Evolutionary conservation across 2,888 invertebrate species (phyloP).

Genomic region (Heliothis peltigera): DNA sequence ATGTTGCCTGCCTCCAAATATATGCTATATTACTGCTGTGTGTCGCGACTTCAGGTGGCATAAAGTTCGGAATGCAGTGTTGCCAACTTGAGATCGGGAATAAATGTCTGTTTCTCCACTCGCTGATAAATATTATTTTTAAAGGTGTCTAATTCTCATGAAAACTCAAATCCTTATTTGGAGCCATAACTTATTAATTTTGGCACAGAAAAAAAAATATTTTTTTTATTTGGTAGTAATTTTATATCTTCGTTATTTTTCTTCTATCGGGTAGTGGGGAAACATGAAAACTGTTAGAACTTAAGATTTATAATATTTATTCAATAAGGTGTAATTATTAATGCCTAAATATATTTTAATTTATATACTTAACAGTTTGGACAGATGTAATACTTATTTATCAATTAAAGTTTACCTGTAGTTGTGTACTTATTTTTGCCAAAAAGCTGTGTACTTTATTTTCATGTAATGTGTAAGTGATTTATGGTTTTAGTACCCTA

Average conservation of each 20-base stretch:
- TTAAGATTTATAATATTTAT: constrained; percentile 17
- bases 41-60: not conserved
- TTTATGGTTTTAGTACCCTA: constrained; percentile 54
- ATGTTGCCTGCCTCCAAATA: not conserved
- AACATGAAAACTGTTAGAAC: constrained; percentile 11
- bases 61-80: not conserved
- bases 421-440: constrained; percentile 57
- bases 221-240: no score
- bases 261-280: constrained; percentile 14
- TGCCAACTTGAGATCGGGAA: constrained; percentile 11
- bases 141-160: not conserved
- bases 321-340: constrained; percentile 17
- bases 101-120: constrained; percentile 9
- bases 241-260: no score
- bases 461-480: constrained; percentile 60
- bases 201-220: no score
- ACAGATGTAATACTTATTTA: constrained; percentile 45
- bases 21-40: not conserved
- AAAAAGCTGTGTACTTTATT: constrained; percentile 52
- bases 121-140: not conserved
- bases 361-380: constrained; percentile 31
- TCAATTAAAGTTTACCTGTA: constrained; percentile 47
- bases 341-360: constrained; percentile 35
- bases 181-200: no score
- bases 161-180: no score